A percentile compares a stretch with the other conserved stretches of the same genome.
Evolutionary conservation across 1,140 invertebrate genomes (phyloP).

Genomic region (Manduca sexta): DNA sequence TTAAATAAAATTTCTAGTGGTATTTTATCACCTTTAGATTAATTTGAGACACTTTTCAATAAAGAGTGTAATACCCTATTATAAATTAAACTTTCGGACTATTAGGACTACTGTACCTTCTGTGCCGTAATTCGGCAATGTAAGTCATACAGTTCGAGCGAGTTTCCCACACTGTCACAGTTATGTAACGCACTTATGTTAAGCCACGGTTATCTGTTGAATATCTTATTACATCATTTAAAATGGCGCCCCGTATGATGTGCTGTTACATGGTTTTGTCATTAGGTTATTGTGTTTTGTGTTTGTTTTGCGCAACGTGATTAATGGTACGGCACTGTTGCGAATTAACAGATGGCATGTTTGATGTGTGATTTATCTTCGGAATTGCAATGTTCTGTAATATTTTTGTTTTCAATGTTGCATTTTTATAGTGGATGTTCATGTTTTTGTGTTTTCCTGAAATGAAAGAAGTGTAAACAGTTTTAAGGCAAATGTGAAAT

Average conservation of each 20-base stretch:
- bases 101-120: neutral
- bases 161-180: constrained; percentile 3
- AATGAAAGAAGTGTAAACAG: too few relatives aligned
- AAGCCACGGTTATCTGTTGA: constrained; percentile 4
- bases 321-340: neutral
- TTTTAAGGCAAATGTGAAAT: too few relatives aligned
- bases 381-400: too few relatives aligned
- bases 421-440: too few relatives aligned
- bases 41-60: too few relatives aligned
- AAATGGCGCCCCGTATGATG: neutral
- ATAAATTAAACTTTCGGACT: too few relatives aligned
- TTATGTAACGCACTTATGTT: constrained; percentile 4
- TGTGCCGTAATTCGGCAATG: neutral
- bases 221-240: constrained; percentile 1
- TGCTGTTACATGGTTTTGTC: neutral
- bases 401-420: too few relatives aligned
- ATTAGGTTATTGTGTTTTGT: neutral
- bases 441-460: too few relatives aligned
- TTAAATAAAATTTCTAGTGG: too few relatives aligned
- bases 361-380: too few relatives aligned
- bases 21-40: too few relatives aligned
- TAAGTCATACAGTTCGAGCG: constrained; percentile 2
- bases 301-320: neutral
- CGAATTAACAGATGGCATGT: neutral
- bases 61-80: too few relatives aligned